Base-by-base conservation (phyloP, 2,113 vertebrate genomes). In the Thunnus thynnus region DNA sequence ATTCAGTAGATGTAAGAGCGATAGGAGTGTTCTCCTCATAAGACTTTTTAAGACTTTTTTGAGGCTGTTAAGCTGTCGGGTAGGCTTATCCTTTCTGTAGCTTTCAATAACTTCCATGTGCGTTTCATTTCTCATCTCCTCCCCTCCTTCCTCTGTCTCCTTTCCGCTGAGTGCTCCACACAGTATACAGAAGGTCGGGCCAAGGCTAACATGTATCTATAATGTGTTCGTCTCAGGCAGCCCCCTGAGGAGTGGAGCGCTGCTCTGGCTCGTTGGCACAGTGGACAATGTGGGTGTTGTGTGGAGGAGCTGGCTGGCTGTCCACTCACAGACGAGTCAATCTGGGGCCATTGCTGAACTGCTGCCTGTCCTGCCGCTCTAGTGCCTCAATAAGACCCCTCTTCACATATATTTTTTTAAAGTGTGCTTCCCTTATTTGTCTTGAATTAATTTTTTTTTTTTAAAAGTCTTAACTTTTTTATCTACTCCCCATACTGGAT, bases 201-300 rank as follows among this genome's bases (percentile, higher is more conserved):
- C 94, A 94, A 94, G 92, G 92, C 95, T 93, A 95, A 94, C 93
- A 94, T 90, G 94, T 92, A 89, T 92, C 90, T 92, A 88, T 91
- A 94, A 92, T 95, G 91, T 92, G 86, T 90, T 91, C 82, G 80
- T 91, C 89, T 93, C 74, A 80, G 78, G 77, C 82, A 84, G 86
- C 91, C 89, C 90, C 88, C 91, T 27, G 89, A 95, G 93, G 95
- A 95, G 95, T 89, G 94, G 86, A 92, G 86, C 75, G 61, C 63
- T 72, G 90, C 94, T 91, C 93, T 79, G 90, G 90, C 91, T 92
- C 88, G 91, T 95, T 97, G 97, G 96, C 96, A 96, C 90, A 0
- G 91, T 66, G 95, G 96, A 99, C 98, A 98, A 98, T 98, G 97
- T 95, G 73, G 84, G 96, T 96, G 97, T 98, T 98, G 97, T 98